These are phyloP conservation scores for Thamnaconus septentrionalis DNA, from an alignment of 2,113 vertebrate genomes.

Conservation along the genomic window DNA sequence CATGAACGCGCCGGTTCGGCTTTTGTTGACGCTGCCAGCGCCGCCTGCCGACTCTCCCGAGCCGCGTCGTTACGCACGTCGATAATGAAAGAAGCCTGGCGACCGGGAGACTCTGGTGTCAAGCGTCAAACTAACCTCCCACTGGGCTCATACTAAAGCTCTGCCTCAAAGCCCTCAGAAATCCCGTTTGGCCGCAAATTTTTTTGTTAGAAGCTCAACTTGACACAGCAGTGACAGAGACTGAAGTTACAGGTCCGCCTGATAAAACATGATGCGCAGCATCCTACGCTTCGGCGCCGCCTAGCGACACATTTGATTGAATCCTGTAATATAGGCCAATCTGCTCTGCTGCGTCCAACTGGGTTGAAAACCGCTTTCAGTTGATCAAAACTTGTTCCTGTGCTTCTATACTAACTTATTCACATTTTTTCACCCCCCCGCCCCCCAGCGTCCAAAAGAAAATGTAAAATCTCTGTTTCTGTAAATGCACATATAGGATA, in stretches of 20 bases:
- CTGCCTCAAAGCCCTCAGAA: no score
- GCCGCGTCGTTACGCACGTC: slow-evolving; percentile 8
- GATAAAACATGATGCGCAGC: no score
- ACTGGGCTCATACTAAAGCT: no score
- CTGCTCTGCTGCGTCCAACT: not conserved
- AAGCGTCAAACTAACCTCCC: no score
- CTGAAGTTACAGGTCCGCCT: not conserved
- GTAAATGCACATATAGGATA: no score
- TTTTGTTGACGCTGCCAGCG: slow-evolving; percentile 36
- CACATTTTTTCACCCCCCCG: not conserved
- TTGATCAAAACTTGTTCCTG: slow-evolving; percentile 4
- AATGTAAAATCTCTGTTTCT: no score
- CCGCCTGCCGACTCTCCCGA: not conserved
- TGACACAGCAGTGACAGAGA: slow-evolving; percentile 36
- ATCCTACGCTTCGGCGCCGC: slow-evolving; percentile 37
- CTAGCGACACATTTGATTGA: slow-evolving; percentile 47
- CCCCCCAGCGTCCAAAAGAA: no score
- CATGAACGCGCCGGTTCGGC: slow-evolving; percentile 24
- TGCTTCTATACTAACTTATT: not conserved
- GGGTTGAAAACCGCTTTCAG: not conserved
- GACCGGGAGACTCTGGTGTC: no score
- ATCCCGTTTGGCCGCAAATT: not conserved
- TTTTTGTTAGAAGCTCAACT: slow-evolving; percentile 22
- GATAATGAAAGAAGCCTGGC: not conserved
- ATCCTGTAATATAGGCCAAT: slow-evolving; percentile 7